Base-by-base conservation (phyloP, 2,888 invertebrate genomes). In the Microplitis deprimator region DNA sequence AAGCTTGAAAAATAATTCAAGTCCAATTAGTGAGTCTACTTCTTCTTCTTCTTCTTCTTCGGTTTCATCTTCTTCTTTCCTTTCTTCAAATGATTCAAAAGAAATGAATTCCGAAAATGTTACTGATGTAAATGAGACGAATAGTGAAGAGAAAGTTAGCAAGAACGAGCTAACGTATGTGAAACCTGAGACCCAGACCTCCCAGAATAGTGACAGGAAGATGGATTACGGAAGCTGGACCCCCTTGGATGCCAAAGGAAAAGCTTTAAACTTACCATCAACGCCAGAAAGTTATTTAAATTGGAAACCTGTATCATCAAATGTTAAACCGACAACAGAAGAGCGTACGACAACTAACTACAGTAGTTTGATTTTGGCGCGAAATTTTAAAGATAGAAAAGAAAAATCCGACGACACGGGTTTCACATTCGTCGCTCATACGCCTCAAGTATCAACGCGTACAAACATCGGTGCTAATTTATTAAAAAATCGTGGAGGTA, bases 301-400 rank as follows among this genome's bases (percentile, higher is more conserved):
- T 40, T 88, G 93, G 82, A 92, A 92, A 81, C 93, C 93, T 1
- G 91, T 93, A 8, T 91, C 91, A 72, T 91, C 91, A 20, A 67
- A 50, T 1, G 68, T 41, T 38, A 16, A 41, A 5, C 50, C 50
- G 50, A 17, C 69, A 39, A 60, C 41, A 0, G 67, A 77, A 1
- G 61, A 70, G 1, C 41, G 60, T 6, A 68, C 29, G 29, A 29
- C 29, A 29, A 29, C 79, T 13, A 77, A 78, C 50, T 20, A 78
- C 7, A 72, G 68, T 29, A 81, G 80, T 40, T 59, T 84, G 8
- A 13, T 85, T 1, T 65, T 85, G 10, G 76, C 82, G 0, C 75
- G 83, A 50, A 83, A 84, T 41, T 79, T 82, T 5, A 50, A 73
- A 59, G 20, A 65, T 65, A 67, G 73, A 67, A 65, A 29, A 16